Conservation (phyloP, 2,113 vertebrate genomes). For the Solenodon paradoxus region DNA sequence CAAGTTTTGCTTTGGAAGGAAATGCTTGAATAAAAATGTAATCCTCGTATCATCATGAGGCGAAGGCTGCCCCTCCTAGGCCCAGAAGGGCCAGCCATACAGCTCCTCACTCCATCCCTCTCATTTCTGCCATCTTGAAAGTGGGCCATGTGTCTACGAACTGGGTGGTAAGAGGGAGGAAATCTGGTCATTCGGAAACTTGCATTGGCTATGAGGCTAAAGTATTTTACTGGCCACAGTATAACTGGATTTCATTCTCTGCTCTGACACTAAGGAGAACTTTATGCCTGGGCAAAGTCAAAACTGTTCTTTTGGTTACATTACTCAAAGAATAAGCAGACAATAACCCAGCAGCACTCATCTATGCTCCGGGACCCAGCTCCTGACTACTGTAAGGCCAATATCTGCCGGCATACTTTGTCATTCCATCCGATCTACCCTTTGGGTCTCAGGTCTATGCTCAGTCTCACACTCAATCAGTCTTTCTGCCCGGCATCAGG, state of each 20-base stretch:
- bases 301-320: neutral
- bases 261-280: neutral
- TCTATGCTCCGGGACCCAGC: neutral
- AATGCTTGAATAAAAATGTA: slow-evolving; percentile 35
- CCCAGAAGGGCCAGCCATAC: neutral
- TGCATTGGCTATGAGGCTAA: neutral
- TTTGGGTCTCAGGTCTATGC: neutral
- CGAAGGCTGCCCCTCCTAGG: neutral
- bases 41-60: neutral
- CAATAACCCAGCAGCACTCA: neutral
- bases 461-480: neutral
- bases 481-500: neutral
- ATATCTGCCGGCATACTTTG: neutral
- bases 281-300: neutral
- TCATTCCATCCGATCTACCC: neutral
- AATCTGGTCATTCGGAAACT: neutral
- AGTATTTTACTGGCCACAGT: slow-evolving; percentile 34
- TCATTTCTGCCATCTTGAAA: neutral
- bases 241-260: neutral
- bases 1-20: neutral
- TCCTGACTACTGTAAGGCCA: slow-evolving; percentile 7
- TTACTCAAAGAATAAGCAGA: neutral
- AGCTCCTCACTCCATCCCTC: neutral
- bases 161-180: neutral
- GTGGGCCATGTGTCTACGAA: neutral